Conservation (phyloP, 2,797 vertebrate species). For the Artibeus jamaicensis region DNA sequence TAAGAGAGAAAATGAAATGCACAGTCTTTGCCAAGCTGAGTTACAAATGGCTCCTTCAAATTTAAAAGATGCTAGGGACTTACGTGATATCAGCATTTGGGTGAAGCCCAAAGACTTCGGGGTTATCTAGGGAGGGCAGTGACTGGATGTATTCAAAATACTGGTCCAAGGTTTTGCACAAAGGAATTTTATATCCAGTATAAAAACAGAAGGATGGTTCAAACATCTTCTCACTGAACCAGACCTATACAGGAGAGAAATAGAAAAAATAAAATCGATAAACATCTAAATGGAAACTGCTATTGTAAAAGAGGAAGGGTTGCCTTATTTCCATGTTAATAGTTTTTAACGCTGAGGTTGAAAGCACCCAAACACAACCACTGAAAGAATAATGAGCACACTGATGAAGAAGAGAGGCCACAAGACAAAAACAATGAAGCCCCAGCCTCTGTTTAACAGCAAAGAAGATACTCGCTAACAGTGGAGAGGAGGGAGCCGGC, state of each 20-base stretch:
- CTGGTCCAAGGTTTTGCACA: constrained; percentile 86
- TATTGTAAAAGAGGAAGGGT: background rate
- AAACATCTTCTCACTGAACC: constrained; percentile 89
- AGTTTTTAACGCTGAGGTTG: constrained; percentile 28
- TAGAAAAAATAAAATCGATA: constrained; percentile 25
- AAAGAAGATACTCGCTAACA: background rate
- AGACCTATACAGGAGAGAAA: constrained; percentile 82
- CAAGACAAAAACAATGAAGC: background rate
- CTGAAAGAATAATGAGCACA: constrained; percentile 38
- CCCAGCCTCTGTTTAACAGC: background rate
- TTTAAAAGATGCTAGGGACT: constrained; percentile 64
- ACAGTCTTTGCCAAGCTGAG: constrained; percentile 1
- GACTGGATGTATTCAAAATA: constrained; percentile 88
- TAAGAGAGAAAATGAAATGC: constrained; percentile 63
- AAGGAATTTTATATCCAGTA: constrained; percentile 87
- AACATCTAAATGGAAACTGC: constrained; percentile 19
- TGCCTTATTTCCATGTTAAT: constrained; percentile 53
- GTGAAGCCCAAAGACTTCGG: constrained; percentile 86
- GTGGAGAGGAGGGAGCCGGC: background rate
- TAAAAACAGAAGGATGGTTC: constrained; percentile 88
- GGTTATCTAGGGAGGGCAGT: constrained; percentile 86
- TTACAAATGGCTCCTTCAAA: constrained; percentile 44
- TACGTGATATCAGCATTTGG: constrained; percentile 86
- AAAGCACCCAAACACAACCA: background rate
- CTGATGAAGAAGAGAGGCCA: background rate